Conservation (phyloP, 1,140 invertebrate species). For the Drosophila quadrilineata region DNA sequence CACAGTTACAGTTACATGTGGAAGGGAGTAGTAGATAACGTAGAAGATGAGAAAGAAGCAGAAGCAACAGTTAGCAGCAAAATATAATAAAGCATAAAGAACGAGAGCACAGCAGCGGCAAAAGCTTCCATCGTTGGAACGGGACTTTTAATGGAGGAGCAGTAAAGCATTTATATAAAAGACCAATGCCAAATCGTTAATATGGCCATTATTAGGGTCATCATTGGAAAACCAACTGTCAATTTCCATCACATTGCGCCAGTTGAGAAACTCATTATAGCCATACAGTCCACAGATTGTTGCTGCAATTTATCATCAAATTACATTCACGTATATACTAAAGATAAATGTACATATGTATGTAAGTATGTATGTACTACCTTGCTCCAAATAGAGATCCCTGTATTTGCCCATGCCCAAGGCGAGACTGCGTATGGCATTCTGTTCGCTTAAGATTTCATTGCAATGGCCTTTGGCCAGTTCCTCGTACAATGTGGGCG, state of each 20-base stretch:
- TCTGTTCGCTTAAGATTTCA: slow-evolving; percentile 62
- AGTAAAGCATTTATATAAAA: slow-evolving; percentile 64
- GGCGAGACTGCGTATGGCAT: slow-evolving; percentile 59
- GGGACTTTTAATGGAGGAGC: slow-evolving; percentile 57
- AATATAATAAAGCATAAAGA: neutral
- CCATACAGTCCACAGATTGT: slow-evolving; percentile 70
- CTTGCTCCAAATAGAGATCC: slow-evolving; percentile 73
- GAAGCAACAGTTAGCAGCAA: slow-evolving; percentile 27
- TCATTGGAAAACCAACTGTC: slow-evolving; percentile 58
- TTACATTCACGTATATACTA: no score
- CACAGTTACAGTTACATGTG: no score
- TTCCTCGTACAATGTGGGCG: slow-evolving; percentile 50
- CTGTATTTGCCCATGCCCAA: slow-evolving; percentile 57
- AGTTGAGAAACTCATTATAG: slow-evolving; percentile 73
- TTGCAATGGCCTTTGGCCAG: slow-evolving; percentile 56
- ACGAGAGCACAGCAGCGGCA: neutral
- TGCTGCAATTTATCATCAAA: slow-evolving; percentile 36
- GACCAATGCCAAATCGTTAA: slow-evolving; percentile 63
- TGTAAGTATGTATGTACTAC: no score
- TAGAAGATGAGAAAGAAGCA: neutral
- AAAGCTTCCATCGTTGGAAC: no score
- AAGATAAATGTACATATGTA: no score
- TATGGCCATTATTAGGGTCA: slow-evolving; percentile 38
- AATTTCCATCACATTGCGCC: slow-evolving; percentile 68
- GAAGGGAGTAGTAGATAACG: neutral